Conservation (phyloP, 2,888 invertebrate genomes). For the Elysia crispata region DNA sequence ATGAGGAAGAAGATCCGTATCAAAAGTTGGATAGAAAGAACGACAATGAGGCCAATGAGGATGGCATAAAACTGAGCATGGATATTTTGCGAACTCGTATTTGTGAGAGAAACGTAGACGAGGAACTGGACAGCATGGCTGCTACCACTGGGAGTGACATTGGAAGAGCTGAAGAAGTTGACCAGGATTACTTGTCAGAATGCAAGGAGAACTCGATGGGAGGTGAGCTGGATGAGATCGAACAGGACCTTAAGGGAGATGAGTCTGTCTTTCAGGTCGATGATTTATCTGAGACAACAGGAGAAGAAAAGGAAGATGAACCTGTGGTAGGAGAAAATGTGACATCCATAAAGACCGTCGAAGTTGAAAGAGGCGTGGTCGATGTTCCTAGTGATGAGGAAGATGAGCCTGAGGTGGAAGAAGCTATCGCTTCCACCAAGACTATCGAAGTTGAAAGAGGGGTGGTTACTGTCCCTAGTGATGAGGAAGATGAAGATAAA, state of each 20-base stretch:
- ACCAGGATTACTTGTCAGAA: constrained; percentile 23
- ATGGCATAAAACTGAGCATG: background rate
- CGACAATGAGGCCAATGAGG: background rate
- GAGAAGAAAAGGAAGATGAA: constrained; percentile 5
- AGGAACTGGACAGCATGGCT: constrained; percentile 35
- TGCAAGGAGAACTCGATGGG: background rate
- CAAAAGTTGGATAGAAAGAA: background rate
- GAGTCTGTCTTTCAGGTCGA: background rate
- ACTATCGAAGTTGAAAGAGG: too few species aligned
- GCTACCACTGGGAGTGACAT: constrained; percentile 42
- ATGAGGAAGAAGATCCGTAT: background rate
- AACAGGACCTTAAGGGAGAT: background rate
- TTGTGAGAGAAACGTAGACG: constrained; percentile 1
- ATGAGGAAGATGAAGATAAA: background rate
- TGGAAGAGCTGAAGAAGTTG: constrained; percentile 17
- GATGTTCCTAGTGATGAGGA: background rate
- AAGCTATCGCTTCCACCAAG: background rate
- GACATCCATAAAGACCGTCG: too few species aligned
- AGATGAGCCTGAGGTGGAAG: constrained; percentile 14
- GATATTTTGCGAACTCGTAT: too few species aligned
- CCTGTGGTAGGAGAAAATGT: background rate
- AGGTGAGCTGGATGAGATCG: background rate
- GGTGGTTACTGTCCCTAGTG: background rate
- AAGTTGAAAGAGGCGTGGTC: too few species aligned
- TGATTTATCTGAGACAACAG: constrained; percentile 2